A percentile compares a stretch with the other conserved stretches of the same genome.
phyloP scores from a whole-genome alignment of 2,888 invertebrate species.

The Physocephala rufipes region DNA sequence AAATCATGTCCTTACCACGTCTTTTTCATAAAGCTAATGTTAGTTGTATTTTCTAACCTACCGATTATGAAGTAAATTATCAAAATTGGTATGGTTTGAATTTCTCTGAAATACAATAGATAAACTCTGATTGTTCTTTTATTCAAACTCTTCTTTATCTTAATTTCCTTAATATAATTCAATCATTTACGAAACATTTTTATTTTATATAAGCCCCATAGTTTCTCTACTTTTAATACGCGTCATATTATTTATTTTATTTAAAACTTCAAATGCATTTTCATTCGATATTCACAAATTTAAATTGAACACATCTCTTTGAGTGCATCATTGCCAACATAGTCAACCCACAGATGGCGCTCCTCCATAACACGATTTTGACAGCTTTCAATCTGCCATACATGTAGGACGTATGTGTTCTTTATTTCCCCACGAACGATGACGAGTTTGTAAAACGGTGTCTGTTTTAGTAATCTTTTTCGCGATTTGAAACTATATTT shows the following conservation, averaged over 20 bases:
- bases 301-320: constrained; percentile 7
- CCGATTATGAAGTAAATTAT: no score
- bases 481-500: constrained; percentile 41
- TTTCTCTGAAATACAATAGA: no score
- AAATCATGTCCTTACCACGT: no score
- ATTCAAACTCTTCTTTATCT: no score
- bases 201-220: no score
- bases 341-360: constrained; percentile 19
- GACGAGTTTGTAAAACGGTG: constrained; percentile 45
- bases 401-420: constrained; percentile 41
- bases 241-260: neutral
- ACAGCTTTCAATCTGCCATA: constrained; percentile 14
- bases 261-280: neutral
- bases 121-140: no score
- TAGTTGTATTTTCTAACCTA: no score
- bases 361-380: neutral
- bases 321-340: neutral
- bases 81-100: no score
- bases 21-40: no score
- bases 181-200: no score
- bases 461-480: constrained; percentile 44
- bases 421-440: constrained; percentile 47
- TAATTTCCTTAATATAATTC: neutral
- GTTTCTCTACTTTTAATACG: neutral
- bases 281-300: neutral